Evolutionary conservation across 2,797 vertebrate species (phyloP).

Genomic region (Lagorchestes hirsutus): DNA sequence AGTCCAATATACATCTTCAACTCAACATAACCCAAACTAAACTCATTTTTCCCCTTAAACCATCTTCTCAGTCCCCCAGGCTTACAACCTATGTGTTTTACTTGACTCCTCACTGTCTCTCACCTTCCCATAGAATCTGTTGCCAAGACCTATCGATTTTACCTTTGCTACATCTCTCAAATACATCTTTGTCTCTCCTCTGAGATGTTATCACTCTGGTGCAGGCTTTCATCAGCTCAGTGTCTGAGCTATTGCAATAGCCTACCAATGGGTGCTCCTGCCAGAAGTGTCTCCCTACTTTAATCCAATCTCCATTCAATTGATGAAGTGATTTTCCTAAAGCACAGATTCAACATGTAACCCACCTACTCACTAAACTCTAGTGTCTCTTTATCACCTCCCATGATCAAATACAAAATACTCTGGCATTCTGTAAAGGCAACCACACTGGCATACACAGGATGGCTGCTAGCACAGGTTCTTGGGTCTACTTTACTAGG

Average conservation of each 20-base stretch:
- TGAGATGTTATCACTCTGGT: background rate
- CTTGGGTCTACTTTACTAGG: no score
- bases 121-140: background rate
- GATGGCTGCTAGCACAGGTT: no score
- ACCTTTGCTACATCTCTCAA: background rate
- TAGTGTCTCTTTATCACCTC: background rate
- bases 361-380: background rate
- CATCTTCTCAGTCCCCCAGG: background rate
- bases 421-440: background rate
- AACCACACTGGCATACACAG: no score
- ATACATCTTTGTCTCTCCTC: background rate
- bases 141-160: background rate
- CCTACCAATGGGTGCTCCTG: background rate
- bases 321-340: background rate
- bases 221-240: background rate
- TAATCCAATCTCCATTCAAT: background rate
- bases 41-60: background rate
- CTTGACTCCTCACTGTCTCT: background rate
- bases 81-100: background rate
- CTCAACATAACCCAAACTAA: background rate
- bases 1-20: background rate
- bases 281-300: background rate
- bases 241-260: background rate
- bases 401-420: background rate
- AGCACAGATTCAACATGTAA: background rate